Base-by-base conservation (phyloP, 2,113 vertebrate genomes). In the Pseudopodoces humilis region DNA sequence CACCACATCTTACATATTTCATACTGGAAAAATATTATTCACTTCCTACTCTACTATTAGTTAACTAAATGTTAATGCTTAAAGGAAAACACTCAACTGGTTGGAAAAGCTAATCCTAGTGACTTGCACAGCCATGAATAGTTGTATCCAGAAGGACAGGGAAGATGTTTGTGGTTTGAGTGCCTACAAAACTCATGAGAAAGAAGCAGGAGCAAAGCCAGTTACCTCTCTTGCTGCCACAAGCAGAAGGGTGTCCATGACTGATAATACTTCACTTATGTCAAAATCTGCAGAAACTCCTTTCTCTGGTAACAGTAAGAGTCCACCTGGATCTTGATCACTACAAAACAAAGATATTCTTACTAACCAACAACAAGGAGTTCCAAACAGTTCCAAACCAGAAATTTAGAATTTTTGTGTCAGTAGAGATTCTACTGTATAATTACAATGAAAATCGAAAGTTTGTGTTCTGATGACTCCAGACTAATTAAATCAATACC, bases 251-350 rank as follows among this genome's bases (percentile, higher is more conserved):
- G 98, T 99, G 87, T 99, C 98, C 99, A 98, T 99, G 88, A 99
- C 99, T 1, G 97, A 98, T 15, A 99, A 95, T 24, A 99, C 98
- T 68, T 99, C 98, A 15, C 95, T 96, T 90, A 98, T 98, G 91
- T 99, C 98, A 93, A 98, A 98, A 93, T 98, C 95, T 7, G 97
- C 76, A 35, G 98, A 97, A 39, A 98, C 97, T 33, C 98, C 98
- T 95, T 99, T 99, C 60, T 99, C 99, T 27, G 99, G 99, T 59
- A 99, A 96, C 80, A 99, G 47, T 6, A 99, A 97, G 69, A 99
- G 98, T 80, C 99, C 99, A 46, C 98, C 98, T 14, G 99, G 99
- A 95, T 99, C 99, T 74, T 99, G 98, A 87, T 99, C 98, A 93
- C 99, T 99, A 94, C 13, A 95, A 94, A 83, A 79, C n/a, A 90